Evolutionary conservation across 2,797 vertebrate genomes (phyloP).

Genomic region (Sphenopsis melanotis): DNA sequence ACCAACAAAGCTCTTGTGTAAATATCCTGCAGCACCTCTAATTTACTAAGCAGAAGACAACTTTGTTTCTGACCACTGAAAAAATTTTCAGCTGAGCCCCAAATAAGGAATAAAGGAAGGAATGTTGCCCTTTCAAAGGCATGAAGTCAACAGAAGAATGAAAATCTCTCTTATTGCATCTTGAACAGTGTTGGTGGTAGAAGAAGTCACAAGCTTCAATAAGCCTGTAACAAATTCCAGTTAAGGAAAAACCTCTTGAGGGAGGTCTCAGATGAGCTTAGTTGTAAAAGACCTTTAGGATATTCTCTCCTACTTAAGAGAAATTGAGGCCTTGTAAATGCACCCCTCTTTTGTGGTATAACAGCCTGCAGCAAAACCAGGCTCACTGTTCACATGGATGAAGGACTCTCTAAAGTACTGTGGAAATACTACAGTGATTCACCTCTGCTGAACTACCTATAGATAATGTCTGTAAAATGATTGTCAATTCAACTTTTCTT

Average conservation of each 20-base stretch:
- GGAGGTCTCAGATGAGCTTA: neutral
- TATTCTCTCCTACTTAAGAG: neutral
- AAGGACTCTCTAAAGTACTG: neutral
- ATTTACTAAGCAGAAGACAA: neutral
- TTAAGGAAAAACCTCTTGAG: neutral
- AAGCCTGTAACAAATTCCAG: neutral
- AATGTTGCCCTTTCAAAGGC: neutral
- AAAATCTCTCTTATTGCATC: neutral
- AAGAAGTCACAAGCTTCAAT: neutral
- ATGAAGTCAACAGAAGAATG: neutral
- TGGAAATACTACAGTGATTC: neutral
- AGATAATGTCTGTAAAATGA: neutral
- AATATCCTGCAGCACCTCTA: neutral
- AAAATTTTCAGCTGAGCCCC: neutral
- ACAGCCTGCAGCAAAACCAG: neutral
- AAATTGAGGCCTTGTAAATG: neutral
- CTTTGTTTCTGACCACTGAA: neutral
- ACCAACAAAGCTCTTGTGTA: neutral
- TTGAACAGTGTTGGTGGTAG: neutral
- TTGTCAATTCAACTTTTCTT: neutral
- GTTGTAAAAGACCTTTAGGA: neutral
- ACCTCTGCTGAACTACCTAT: neutral
- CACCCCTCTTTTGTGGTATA: neutral
- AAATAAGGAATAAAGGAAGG: neutral
- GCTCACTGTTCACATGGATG: neutral